A percentile compares a stretch with the other conserved stretches of the same genome.
Evolutionary conservation across 2,797 vertebrate genomes (phyloP).

Genomic region (Rhabdophis nuchalis): DNA sequence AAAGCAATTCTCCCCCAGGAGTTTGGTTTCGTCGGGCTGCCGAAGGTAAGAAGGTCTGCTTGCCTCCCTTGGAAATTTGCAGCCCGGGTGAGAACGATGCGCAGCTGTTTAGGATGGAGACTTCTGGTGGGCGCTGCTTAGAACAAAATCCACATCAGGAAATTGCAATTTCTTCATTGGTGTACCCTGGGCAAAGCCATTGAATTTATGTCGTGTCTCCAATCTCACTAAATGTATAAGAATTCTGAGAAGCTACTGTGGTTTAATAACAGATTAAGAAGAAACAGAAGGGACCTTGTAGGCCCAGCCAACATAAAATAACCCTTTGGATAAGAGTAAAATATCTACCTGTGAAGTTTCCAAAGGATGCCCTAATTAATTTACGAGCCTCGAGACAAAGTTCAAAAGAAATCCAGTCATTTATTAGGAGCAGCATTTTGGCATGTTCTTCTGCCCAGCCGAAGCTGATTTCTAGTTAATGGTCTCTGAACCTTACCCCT

Average conservation of each 20-base stretch:
- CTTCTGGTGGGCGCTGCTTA: background rate
- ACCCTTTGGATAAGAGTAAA: background rate
- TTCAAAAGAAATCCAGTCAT: no score
- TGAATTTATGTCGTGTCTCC: background rate
- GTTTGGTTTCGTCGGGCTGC: constrained; percentile 84
- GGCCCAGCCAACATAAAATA: background rate
- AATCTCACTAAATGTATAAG: no score
- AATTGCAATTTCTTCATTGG: background rate
- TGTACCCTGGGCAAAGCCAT: no score
- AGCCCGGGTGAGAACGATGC: background rate
- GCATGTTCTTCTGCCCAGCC: no score
- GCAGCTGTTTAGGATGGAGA: background rate
- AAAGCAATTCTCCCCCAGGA: constrained; percentile 86
- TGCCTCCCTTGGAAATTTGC: background rate
- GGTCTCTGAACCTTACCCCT: no score
- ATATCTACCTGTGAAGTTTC: background rate
- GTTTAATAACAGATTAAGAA: background rate
- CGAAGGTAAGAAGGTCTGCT: constrained; percentile 73
- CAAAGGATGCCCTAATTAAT: no score
- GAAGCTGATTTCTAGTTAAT: no score
- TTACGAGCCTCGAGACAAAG: no score
- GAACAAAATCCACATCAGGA: background rate
- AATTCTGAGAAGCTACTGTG: background rate
- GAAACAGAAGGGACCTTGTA: no score
- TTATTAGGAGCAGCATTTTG: no score